Conservation (phyloP, 2,797 vertebrate species). For the Geotrypetes seraphini region DNA sequence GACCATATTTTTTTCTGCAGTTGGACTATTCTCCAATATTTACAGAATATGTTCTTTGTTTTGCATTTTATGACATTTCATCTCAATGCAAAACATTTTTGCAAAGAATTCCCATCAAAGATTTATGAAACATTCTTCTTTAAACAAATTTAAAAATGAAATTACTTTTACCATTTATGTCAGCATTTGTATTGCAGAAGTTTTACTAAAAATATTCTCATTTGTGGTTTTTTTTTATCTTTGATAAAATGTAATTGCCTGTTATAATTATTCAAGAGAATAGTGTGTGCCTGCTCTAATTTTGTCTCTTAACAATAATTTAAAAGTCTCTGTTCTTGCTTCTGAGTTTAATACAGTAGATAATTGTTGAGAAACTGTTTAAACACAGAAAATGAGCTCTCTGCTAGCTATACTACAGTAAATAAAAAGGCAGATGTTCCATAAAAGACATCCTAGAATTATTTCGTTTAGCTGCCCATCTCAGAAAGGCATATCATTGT, state of each 20-base stretch:
- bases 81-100: constrained; percentile 31
- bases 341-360: constrained; percentile 21
- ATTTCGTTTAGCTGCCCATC: constrained; percentile 28
- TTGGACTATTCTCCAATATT: constrained; percentile 42
- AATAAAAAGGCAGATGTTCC: constrained; percentile 16
- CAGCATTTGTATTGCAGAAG: constrained; percentile 11
- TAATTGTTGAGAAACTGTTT: constrained; percentile 21
- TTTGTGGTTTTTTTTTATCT: constrained; percentile 31
- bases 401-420: constrained; percentile 14
- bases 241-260: constrained; percentile 28
- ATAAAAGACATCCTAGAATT: constrained; percentile 34
- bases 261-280: constrained; percentile 24
- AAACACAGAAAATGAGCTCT: constrained; percentile 8
- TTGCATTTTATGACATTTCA: constrained; percentile 40
- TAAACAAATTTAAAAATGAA: constrained; percentile 21
- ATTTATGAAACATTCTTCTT: constrained; percentile 25
- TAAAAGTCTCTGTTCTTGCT: constrained; percentile 29
- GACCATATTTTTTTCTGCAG: constrained; percentile 49
- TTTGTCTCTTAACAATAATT: constrained; percentile 12
- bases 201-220: constrained; percentile 25
- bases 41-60: constrained; percentile 41
- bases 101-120: constrained; percentile 32
- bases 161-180: constrained; percentile 22
- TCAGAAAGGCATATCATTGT: constrained; percentile 30
- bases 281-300: constrained; percentile 1